Percentiles rank a stretch among this genome's conserved stretches.
Evolutionary conservation across 2,113 vertebrate species (phyloP).

Genomic region (Isichthys henryi): DNA sequence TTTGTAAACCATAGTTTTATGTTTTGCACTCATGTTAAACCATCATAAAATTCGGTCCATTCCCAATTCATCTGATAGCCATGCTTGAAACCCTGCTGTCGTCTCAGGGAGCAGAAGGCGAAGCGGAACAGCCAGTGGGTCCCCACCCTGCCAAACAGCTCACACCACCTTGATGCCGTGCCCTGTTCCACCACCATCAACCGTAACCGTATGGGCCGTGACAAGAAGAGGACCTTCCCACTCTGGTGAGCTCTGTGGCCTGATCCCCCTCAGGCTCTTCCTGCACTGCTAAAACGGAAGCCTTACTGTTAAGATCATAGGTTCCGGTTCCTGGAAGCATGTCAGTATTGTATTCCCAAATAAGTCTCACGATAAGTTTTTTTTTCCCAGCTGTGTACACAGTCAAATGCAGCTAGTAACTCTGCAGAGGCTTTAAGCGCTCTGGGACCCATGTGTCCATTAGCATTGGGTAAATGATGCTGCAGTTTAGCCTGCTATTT

Average conservation of each 20-base stretch:
- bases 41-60: neutral
- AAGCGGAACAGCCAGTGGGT: slow-evolving; percentile 98
- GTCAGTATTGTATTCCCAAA: neutral
- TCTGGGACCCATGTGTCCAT: neutral
- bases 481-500: neutral
- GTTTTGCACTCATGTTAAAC: neutral
- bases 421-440: neutral
- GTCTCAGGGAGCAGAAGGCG: slow-evolving; percentile 84
- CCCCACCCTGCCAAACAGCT: slow-evolving; percentile 93
- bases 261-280: neutral
- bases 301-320: neutral
- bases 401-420: neutral
- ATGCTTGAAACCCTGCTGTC: neutral
- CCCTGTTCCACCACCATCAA: slow-evolving; percentile 97
- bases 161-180: slow-evolving; percentile 92
- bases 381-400: neutral
- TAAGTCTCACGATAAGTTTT: neutral
- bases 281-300: neutral
- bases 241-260: slow-evolving; percentile 70
- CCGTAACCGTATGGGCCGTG: slow-evolving; percentile 90
- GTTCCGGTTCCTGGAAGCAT: neutral
- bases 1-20: neutral
- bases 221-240: slow-evolving; percentile 96
- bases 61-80: neutral
- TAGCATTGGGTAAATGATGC: neutral